A percentile compares a stretch with the other conserved stretches of the same genome.
phyloP scores from a whole-genome alignment of 1,140 invertebrate genomes.

The Trypoxylus dichotomus region DNA sequence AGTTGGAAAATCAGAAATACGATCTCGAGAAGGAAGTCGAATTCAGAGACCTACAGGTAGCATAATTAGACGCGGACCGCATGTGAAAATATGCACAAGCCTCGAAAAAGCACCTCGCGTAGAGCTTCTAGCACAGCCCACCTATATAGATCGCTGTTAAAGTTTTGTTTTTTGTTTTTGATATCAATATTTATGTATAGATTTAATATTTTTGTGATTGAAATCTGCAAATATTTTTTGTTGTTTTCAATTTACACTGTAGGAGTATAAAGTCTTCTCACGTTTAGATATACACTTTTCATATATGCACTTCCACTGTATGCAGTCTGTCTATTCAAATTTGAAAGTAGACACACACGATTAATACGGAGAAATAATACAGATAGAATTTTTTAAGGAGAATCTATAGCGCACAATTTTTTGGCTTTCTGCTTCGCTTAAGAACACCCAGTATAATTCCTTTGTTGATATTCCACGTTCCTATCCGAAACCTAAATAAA shows the following conservation, averaged over 20 bases:
- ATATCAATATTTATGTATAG: not conserved
- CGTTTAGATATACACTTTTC: not conserved
- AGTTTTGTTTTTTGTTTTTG: constrained; percentile 25
- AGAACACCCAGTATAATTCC: not conserved
- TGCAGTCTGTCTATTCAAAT: not conserved
- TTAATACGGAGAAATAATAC: not conserved
- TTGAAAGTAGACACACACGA: not conserved
- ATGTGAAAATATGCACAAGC: constrained; percentile 26
- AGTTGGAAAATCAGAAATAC: constrained; percentile 93
- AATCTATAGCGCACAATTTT: constrained; percentile 20
- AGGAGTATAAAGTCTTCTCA: not conserved
- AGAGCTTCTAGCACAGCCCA: constrained; percentile 30
- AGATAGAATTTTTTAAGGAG: not conserved
- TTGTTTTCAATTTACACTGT: not conserved
- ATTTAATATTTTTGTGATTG: not conserved
- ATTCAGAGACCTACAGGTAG: constrained; percentile 88
- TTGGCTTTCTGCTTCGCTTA: constrained; percentile 28
- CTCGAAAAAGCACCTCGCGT: constrained; percentile 29
- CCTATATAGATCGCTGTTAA: constrained; percentile 17
- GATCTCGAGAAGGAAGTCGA: constrained; percentile 94
- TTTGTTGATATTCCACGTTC: not conserved
- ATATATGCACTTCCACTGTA: not conserved
- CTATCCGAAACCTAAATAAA: constrained; percentile 8
- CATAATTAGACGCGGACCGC: constrained; percentile 32
- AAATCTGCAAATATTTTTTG: not conserved